Conservation (phyloP, 1,140 invertebrate genomes). For the Drosophila subpulchrella region DNA sequence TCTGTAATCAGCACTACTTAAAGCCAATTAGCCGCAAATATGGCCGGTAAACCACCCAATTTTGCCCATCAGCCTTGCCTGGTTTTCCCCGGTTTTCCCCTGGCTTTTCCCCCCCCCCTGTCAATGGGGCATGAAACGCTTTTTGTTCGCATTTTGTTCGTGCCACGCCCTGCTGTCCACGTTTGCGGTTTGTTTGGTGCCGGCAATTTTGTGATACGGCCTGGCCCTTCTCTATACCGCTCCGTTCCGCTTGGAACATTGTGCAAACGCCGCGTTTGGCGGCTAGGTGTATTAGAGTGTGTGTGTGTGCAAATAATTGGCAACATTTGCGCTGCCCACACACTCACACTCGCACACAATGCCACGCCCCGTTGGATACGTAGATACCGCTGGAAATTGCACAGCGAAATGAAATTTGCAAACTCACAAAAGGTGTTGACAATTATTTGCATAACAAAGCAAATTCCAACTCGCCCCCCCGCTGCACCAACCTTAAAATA, state of each 20-base stretch:
- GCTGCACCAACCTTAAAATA: constrained; percentile 16
- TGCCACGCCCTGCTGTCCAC: constrained; percentile 65
- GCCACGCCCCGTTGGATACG: constrained; percentile 58
- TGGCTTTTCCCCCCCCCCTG: not conserved
- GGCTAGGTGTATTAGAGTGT: not conserved
- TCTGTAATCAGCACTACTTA: constrained; percentile 80
- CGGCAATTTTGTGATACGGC: constrained; percentile 64
- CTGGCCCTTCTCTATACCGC: not conserved
- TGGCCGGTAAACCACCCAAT: constrained; percentile 66
- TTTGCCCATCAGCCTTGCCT: not conserved
- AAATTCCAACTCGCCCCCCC: constrained; percentile 21
- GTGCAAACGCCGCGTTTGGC: constrained; percentile 46
- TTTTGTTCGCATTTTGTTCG: constrained; percentile 67
- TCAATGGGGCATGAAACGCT: constrained; percentile 78
- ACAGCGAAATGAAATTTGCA: constrained; percentile 72
- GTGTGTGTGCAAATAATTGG: constrained; percentile 70
- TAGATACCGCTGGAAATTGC: constrained; percentile 56
- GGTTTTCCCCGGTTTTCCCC: not conserved
- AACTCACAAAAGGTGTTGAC: constrained; percentile 75
- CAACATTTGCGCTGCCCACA: constrained; percentile 67
- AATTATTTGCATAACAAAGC: constrained; percentile 80
- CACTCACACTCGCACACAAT: constrained; percentile 29
- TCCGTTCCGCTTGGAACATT: constrained; percentile 41
- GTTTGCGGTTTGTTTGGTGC: constrained; percentile 61
- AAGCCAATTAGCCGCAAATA: constrained; percentile 82